A percentile compares a stretch with the other conserved stretches of the same genome.
These are phyloP conservation scores for Notiomystis cincta DNA, from an alignment of 2,113 vertebrate genomes.

Conservation along the genomic window DNA sequence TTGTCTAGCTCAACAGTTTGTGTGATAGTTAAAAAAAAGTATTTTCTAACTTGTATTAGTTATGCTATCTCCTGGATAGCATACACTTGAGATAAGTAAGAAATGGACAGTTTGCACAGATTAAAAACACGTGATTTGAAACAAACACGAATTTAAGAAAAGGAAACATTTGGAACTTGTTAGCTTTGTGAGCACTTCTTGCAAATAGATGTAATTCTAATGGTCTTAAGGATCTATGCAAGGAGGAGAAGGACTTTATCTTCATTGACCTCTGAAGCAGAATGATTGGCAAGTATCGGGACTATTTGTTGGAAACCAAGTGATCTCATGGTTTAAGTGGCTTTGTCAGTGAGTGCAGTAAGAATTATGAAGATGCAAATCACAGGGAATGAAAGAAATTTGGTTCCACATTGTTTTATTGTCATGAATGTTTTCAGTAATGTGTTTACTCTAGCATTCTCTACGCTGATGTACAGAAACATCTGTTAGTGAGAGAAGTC, in stretches of 20 bases:
- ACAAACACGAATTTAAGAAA: constrained; percentile 63
- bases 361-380: constrained; percentile 58
- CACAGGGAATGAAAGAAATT: constrained; percentile 51
- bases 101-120: constrained; percentile 47
- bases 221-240: constrained; percentile 39
- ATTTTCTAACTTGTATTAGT: constrained; percentile 19
- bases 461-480: neutral
- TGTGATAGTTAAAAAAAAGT: neutral
- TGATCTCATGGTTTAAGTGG: constrained; percentile 64
- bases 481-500: constrained; percentile 29
- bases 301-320: constrained; percentile 68
- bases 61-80: constrained; percentile 41
- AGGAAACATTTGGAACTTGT: constrained; percentile 72
- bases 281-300: constrained; percentile 53
- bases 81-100: constrained; percentile 59
- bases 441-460: neutral
- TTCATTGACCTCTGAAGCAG: constrained; percentile 34
- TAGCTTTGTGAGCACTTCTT: constrained; percentile 51
- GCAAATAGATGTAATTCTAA: constrained; percentile 50
- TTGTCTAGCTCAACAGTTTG: neutral
- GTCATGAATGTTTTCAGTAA: constrained; percentile 7
- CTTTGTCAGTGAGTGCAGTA: constrained; percentile 48
- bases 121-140: constrained; percentile 70
- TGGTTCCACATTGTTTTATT: neutral
- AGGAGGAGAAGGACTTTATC: constrained; percentile 41